Evolutionary conservation across 2,113 vertebrate species (phyloP), one percentile per base, ranked within the genome.

Genomic region (Thamnaconus septentrionalis): DNA sequence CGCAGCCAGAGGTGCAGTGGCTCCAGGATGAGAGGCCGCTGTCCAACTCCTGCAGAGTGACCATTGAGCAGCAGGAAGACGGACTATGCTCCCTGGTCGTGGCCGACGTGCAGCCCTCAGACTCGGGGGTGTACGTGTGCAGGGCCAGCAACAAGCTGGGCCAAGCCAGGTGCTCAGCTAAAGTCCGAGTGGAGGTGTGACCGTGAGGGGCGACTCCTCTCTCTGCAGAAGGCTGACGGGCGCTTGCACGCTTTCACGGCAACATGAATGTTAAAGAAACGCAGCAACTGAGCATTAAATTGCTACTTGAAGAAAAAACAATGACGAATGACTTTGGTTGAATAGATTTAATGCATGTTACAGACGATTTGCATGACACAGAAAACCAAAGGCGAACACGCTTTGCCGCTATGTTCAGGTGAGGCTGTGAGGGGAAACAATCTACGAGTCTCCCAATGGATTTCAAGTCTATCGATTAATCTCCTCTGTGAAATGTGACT

Each of bases 81-180:
- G 92, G 93, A 4, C 53, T 80, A 56, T 92, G 92, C 56, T 80
- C 82, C 45, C 86, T 94, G 62, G 56, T 90, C 47, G 53, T 94
- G 40, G 52, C 44, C 3, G 53, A 69, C 41, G 53, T 92, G 69
- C 45, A 67, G 6, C 71, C 54, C 4, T 71, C 69, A 1, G 92
- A 94, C 78, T 87, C 89, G 10, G 93, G 92, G 45, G 61, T 89
- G 3, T 93, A 93, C 18, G 57, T 73, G 54, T 92, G 92, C 80
- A 82, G 66, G 62, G 92, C 90, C 42, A 78, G 64, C 43, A 92
- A 80, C 47, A 63, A 67, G 8, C 4, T 78, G 1, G 93, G 91
- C 11, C 70, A 87, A 44, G 87, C 81, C 0, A 77, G 78, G 62
- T 89, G 88, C 70, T 89, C 89, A 0, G 71, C 86, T 53, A 83